Evolutionary conservation across 2,113 vertebrate species (phyloP), one percentile per base, ranked within the genome.

Genomic region (Leuciscus idus): DNA sequence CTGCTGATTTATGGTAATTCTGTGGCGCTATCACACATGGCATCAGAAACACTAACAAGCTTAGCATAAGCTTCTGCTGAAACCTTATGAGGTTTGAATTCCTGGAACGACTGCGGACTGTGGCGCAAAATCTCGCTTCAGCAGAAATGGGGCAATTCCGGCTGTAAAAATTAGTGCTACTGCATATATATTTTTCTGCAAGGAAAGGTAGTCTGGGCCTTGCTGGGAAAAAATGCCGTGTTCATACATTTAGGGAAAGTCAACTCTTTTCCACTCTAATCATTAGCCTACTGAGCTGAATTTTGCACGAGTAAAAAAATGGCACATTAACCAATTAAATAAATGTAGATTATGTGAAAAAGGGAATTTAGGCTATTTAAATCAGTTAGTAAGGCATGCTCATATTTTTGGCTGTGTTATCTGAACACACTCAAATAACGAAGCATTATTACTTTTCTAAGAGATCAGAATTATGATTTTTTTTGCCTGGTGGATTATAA

Each of bases 1-100:
- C 98, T 98, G 97, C 97, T 96, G 98, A 97, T 97, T 98, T 99
- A 99, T 98, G 97, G 97, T 97, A 97, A 97, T 98, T 95, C 96
- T 93, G 94, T 92, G 88, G 95, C 94, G 91, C 95, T 99, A 99
- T 99, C 98, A 90, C 94, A 93, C 90, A 91, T 95, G 91, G 95
- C 96, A 99, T 99, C 98, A 96, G 96, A 97, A 96, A 97, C 96
- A 96, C 98, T 99, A 99, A 99, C 98, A 98, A 98, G 98, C 98
- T 99, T 99, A 99, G 97, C 95, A 98, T 99, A 99, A 99, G 97
- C 98, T 96, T 94, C 92, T 95, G 93, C 96, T 96, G 96, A 97
- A 96, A 98, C 96, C 97, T 97, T 97, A 98, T 97, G 97, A 97
- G 97, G 97, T 98, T 98, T 98, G 98, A 98, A 98, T 98, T 98